phyloP scores from a whole-genome alignment of 2,797 vertebrate species.

The Australoheros facetus region DNA sequence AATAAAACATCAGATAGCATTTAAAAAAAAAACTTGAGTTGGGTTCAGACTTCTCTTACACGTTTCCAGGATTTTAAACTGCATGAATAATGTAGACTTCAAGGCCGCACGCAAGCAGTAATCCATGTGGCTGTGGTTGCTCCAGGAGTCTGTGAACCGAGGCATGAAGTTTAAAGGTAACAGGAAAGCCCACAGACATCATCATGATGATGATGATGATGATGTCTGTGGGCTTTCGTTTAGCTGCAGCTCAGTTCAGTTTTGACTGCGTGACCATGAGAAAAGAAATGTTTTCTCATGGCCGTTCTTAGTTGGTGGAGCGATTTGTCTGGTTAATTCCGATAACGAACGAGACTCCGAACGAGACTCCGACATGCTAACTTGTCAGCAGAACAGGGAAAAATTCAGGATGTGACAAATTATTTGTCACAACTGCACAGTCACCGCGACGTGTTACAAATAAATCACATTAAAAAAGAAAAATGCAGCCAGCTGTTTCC shows the following conservation, averaged over 20 bases:
- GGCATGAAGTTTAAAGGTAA: background rate
- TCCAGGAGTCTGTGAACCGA: no score
- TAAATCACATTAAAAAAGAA: background rate
- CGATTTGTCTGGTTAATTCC: no score
- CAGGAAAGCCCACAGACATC: background rate
- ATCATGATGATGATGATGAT: background rate
- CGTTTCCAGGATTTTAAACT: background rate
- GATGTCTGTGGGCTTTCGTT: background rate
- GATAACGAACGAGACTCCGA: no score
- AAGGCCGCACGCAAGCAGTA: background rate
- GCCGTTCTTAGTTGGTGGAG: no score
- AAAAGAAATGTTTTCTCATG: no score
- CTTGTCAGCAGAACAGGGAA: rapidly evolving
- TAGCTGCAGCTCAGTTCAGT: background rate
- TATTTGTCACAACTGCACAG: background rate
- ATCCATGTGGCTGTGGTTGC: background rate
- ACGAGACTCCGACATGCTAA: no score
- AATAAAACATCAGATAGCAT: background rate
- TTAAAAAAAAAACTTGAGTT: background rate
- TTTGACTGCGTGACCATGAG: no score
- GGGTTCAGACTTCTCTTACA: background rate
- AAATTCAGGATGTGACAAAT: constrained; percentile 2
- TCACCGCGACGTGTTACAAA: background rate
- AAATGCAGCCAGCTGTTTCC: background rate
- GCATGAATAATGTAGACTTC: constrained; percentile 1